Base-by-base conservation (phyloP, 1,140 invertebrate species). In the Venustaconcha ellipsiformis region DNA sequence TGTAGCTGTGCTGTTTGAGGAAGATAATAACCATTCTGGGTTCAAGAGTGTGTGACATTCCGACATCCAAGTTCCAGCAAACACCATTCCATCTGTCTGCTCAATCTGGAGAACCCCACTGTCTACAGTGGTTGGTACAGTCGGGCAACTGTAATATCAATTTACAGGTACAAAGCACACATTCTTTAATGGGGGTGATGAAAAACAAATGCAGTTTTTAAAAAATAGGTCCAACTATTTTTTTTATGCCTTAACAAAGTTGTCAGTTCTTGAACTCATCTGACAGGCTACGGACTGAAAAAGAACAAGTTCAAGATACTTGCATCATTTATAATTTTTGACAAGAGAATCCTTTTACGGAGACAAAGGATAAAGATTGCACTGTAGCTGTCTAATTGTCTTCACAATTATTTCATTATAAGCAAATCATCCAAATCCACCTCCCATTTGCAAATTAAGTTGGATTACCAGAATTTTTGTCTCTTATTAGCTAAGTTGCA, bases 1-100 rank as follows among this genome's bases (percentile, higher is more conserved):
- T 80, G 62, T 82, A 88, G 87, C 76, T 88, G 74, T 85, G 82
- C 74, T 88, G 86, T 82, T 80, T 88, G 71, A 81, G 83, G 62
- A 63, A 58, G 18, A 56, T 72, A 59, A 78, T 72, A 66, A 67
- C 60, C 65, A 18, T n/a, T 60, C 30, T 70, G 67, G 73, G 73
- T 63, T 76, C 78, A 26, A 67, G 60, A 26, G 79, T 82, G 48
- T 80, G 82, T 80, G 79, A 84, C 63, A 70, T 74, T n/a, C n/a
- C 60, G 18, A 78, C 81, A 17, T 78, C 77, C 55, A 75, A 71
- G 58, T 85, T 83, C 72, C 76, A 73, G 57, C 82, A 84, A 71
- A 85, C 83, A 60, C 80, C 85, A 17, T 69, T 76, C 30, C 87
- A 88, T 74, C 57, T 88, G 20, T 80, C 82, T 37, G 80, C 83